Evolutionary conservation across 2,888 invertebrate genomes (phyloP).

Genomic region (Torymus texanus): DNA sequence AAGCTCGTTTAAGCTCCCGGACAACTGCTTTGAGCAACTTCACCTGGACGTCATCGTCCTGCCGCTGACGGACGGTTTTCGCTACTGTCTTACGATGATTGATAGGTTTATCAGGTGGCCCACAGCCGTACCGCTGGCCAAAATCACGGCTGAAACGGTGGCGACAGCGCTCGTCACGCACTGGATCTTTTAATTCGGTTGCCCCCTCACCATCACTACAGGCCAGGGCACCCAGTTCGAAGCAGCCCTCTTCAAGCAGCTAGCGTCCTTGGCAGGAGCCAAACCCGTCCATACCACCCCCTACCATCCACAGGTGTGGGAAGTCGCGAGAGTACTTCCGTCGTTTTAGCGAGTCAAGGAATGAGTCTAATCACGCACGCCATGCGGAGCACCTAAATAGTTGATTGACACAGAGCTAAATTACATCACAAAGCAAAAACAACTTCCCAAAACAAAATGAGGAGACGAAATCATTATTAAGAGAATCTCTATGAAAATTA

Average conservation of each 20-base stretch:
- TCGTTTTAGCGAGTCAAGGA: too few relatives aligned
- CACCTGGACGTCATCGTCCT: slow-evolving; percentile 66
- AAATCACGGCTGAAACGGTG: too few relatives aligned
- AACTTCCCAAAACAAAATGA: too few relatives aligned
- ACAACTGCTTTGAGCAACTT: slow-evolving; percentile 64
- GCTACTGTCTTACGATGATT: neutral
- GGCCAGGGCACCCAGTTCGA: slow-evolving; percentile 63
- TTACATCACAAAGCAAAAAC: too few relatives aligned
- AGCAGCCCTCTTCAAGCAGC: slow-evolving; percentile 56
- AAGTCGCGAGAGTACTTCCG: too few relatives aligned
- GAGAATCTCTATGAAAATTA: too few relatives aligned
- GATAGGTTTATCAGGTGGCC: neutral
- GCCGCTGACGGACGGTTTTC: neutral
- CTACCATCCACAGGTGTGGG: slow-evolving; percentile 35
- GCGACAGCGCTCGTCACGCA: neutral
- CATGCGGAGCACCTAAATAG: too few relatives aligned
- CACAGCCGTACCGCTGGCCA: neutral
- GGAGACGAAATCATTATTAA: too few relatives aligned
- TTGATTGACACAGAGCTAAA: too few relatives aligned
- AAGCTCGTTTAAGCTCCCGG: neutral
- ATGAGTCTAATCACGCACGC: too few relatives aligned
- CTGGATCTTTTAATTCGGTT: slow-evolving; percentile 52
- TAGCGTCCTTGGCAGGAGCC: slow-evolving; percentile 43
- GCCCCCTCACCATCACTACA: slow-evolving; percentile 57
- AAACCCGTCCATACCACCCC: slow-evolving; percentile 50